Percentiles rank a stretch among this genome's conserved stretches.
Evolutionary conservation across 1,140 invertebrate species (phyloP).

Genomic region (Anastrepha ludens): DNA sequence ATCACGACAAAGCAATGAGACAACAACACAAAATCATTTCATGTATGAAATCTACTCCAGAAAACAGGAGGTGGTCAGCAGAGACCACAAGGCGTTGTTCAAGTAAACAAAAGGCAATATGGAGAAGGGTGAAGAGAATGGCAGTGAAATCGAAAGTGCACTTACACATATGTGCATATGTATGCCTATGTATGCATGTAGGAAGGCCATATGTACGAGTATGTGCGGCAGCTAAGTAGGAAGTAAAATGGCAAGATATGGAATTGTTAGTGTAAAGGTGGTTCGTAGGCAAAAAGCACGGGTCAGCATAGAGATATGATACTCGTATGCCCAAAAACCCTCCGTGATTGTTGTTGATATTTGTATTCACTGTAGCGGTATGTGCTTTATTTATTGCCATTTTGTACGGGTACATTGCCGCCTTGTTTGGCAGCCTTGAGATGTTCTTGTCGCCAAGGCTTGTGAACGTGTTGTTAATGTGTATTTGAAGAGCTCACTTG

Average conservation of each 20-base stretch:
- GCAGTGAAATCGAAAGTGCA: background rate
- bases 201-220: background rate
- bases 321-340: background rate
- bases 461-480: slow-evolving; percentile 35
- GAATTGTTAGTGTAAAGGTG: background rate
- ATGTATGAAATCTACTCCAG: slow-evolving; percentile 25
- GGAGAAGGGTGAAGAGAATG: background rate
- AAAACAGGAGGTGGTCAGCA: slow-evolving; percentile 36
- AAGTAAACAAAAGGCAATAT: background rate
- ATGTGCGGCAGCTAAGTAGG: background rate
- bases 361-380: background rate
- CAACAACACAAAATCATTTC: slow-evolving; percentile 48
- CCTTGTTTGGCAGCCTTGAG: slow-evolving; percentile 29
- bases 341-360: background rate
- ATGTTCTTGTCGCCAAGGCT: slow-evolving; percentile 9
- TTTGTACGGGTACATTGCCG: background rate
- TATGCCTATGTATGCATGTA: background rate
- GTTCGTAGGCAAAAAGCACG: background rate
- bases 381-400: background rate
- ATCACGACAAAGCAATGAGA: slow-evolving; percentile 12
- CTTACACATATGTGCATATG: background rate
- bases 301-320: background rate
- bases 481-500: slow-evolving; percentile 48
- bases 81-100: slow-evolving; percentile 47
- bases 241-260: background rate